Base-by-base conservation (phyloP, 2,113 vertebrate species). In the Amia ocellicauda region DNA sequence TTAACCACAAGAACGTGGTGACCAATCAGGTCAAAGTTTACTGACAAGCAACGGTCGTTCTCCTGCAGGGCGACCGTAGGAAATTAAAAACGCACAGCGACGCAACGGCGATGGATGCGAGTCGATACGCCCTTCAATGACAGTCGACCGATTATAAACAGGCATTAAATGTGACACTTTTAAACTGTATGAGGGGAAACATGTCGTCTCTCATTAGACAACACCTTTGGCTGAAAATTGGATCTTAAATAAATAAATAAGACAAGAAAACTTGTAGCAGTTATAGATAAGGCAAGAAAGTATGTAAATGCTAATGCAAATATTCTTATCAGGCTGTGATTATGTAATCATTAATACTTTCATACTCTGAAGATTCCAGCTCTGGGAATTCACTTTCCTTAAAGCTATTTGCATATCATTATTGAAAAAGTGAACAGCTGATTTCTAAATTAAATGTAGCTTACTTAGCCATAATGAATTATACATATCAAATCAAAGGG, bases 401-500 rank as follows among this genome's bases (percentile, higher is more conserved):
- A 27, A 22, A 53, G 22, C 58, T 45, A 60, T 60, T 60, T 47
- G 58, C 58, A 60, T 60, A 60, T 49, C 58, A 60, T 60, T 60
- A 60, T 24, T 22, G 42, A 60, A 60, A 47, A 60, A 26, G n/a
- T 27, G 58, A 60, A 60, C 28, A 58, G 58, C 58, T 45, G 42
- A 24, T 60, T 60, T 49, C 42, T 26, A 60, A 60, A 60, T 60
- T 60, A 60, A 60, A 60, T 60, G 58, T 60, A 49, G 41, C 58
- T 60, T 60, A 60, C 41, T 60, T 60, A 43, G 58, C 42, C 23
- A 60, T 60, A 60, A 60, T 60, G 58, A 60, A 60, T 45, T 60
- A 43, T 60, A 60, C 58, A 60, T 60, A 60, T 60, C 40, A 49
- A 47, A 60, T 60, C 24, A 53, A 60, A 49, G 60, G 24, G 60